phyloP scores from a whole-genome alignment of 2,797 vertebrate genomes.

The Ciconia nigra region DNA sequence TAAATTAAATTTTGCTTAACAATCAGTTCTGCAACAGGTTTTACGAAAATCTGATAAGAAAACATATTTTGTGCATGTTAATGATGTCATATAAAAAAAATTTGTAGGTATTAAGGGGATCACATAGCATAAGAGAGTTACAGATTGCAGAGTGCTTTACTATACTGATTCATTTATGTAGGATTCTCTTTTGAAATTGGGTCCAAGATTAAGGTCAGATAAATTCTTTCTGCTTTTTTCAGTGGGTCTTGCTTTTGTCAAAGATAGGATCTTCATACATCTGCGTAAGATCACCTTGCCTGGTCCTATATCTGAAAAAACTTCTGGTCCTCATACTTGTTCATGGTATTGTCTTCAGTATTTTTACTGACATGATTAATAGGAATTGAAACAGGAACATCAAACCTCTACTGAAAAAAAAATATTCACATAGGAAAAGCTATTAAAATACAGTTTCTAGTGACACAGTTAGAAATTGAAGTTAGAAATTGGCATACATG shows the following conservation, averaged over 20 bases:
- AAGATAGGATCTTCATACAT: background rate
- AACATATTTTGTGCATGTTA: background rate
- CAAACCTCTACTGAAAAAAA: background rate
- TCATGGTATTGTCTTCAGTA: background rate
- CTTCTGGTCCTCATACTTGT: background rate
- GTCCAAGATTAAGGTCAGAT: background rate
- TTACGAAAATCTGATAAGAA: background rate
- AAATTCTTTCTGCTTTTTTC: background rate
- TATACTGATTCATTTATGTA: background rate
- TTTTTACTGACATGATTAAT: background rate
- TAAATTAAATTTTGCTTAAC: background rate
- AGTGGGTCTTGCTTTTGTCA: background rate
- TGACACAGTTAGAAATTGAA: background rate
- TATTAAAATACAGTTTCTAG: background rate
- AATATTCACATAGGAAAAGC: background rate
- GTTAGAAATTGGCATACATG: background rate
- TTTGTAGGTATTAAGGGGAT: background rate
- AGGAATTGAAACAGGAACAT: background rate
- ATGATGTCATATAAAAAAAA: background rate
- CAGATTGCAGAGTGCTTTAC: background rate
- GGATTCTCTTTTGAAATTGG: background rate
- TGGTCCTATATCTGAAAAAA: background rate
- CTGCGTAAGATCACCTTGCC: background rate
- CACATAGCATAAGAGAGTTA: background rate
- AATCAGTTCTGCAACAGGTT: background rate